A percentile compares a stretch with the other conserved stretches of the same genome.
Conservation (phyloP, 2,113 vertebrate genomes). For the Pan paniscus region DNA sequence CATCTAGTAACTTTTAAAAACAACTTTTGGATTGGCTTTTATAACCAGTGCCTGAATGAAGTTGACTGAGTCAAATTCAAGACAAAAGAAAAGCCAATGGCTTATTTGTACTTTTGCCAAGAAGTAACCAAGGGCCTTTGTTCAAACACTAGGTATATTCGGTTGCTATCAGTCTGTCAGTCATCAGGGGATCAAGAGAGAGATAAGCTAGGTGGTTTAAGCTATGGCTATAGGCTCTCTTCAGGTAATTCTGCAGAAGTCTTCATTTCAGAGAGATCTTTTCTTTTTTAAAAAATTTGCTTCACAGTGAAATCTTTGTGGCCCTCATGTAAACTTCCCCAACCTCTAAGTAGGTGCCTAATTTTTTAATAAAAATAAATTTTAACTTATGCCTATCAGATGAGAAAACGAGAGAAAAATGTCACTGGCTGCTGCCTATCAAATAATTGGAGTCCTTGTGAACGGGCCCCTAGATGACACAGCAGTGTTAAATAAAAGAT, state of each 20-base stretch:
- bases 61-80: not conserved
- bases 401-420: slow-evolving; percentile 38
- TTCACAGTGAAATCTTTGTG: not conserved
- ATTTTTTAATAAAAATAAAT: slow-evolving; percentile 47
- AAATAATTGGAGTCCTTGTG: slow-evolving; percentile 42
- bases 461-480: slow-evolving; percentile 63
- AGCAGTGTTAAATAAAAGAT: slow-evolving; percentile 81
- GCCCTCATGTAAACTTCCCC: not conserved
- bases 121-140: not conserved
- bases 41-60: not conserved
- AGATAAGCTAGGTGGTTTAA: slow-evolving; percentile 4
- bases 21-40: not conserved
- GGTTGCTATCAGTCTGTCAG: not conserved
- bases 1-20: not conserved
- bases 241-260: not conserved
- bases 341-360: not conserved
- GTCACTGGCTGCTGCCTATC: slow-evolving; percentile 10
- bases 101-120: not conserved
- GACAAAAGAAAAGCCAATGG: not conserved
- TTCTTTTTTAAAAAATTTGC: not conserved
- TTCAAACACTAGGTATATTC: not conserved
- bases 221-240: not conserved
- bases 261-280: not conserved
- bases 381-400: slow-evolving; percentile 17
- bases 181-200: not conserved